Base-by-base conservation (phyloP, 1,140 invertebrate species). In the Melipona quadrifasciata region DNA sequence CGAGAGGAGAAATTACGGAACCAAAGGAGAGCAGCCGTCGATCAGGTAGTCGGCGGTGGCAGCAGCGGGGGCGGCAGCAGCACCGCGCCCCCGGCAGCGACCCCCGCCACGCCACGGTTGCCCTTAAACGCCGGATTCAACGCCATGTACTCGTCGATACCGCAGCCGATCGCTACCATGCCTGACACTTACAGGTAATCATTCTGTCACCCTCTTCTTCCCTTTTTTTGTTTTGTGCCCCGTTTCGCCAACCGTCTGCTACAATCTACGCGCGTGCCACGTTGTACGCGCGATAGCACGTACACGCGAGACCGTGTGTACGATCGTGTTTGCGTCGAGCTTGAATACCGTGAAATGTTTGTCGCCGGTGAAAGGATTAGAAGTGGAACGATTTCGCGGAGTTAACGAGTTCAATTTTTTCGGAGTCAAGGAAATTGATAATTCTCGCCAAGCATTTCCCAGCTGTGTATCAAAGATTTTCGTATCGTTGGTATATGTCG, bases 1-100 rank as follows among this genome's bases (percentile, higher is more conserved):
- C 96, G 99, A 65, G 99, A 99, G 95, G 99, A 99, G 95, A 99
- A 99, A 95, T 96, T 99, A 87, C 96, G 98, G 72, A 98, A 97
- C 93, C 98, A 99, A 95, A 95, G 98, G 77, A 96, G 97, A 82
- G 96, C 95, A 86, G 97, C 95, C 68, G 96, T 96, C 64, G 93
- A 94, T 94, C 95, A 95, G 92, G 93, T 93, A 91, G 95, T 95
- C 57, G 95, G 94, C 24, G 88, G 92, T 87, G 78, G 92, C 84
- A 80, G 94, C 91, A 91, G 95, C 74, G 94, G 95, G 79, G 95
- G 95, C 31, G 93, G 94, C 57, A 95, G 95, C 65, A 94, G 95
- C 27, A 93, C 96, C 8, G 96, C 96, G 83, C 96, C 96, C 88
- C 96, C 96, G 80, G 96, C 95, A 74, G 96, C 95, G 39, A 96